phyloP scores from a whole-genome alignment of 2,113 vertebrate genomes.

The Bos javanicus region DNA sequence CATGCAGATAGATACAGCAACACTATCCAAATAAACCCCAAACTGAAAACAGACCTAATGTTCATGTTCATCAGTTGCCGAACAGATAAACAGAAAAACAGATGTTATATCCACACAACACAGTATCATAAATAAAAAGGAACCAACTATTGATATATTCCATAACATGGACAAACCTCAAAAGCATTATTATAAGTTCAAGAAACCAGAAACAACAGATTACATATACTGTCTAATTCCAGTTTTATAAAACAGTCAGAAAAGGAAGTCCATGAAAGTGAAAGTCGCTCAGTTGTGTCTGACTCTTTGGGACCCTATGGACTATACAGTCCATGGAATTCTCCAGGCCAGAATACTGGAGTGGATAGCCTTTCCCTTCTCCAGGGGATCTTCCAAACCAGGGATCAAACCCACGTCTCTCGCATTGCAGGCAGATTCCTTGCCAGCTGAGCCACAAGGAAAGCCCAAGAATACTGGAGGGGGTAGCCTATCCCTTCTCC shows the following conservation, averaged over 20 bases:
- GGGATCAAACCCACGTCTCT: neutral
- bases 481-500: neutral
- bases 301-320: neutral
- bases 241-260: neutral
- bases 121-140: neutral
- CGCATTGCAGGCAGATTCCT: neutral
- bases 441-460: neutral
- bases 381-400: neutral
- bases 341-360: neutral
- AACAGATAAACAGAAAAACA: conserved; percentile 34
- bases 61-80: neutral
- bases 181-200: neutral
- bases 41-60: neutral
- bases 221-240: neutral
- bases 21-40: conserved; percentile 1
- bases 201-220: neutral
- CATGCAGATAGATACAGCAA: neutral
- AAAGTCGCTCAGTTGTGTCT: neutral
- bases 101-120: neutral
- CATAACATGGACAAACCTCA: neutral
- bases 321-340: neutral
- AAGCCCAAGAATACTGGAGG: neutral
- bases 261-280: neutral
- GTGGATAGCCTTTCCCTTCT: neutral
- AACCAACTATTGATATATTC: neutral